phyloP scores from a whole-genome alignment of 2,888 invertebrate species.

The Griposia aprilina region DNA sequence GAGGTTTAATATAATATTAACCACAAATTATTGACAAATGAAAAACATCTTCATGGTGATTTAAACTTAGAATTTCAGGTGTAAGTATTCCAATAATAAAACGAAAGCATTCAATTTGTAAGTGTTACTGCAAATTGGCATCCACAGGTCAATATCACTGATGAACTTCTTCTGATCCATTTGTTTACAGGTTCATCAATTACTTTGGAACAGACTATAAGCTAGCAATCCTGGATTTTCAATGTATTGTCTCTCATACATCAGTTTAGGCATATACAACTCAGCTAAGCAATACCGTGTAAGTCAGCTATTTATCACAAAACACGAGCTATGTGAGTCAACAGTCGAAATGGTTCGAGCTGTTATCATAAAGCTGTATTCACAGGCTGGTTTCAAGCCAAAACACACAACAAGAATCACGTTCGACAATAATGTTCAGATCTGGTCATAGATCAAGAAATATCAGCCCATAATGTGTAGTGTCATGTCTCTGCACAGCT shows the following conservation, averaged over 20 bases:
- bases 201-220: neutral
- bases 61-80: no score
- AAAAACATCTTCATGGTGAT: no score
- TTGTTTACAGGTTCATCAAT: neutral
- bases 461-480: neutral
- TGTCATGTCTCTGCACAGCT: neutral
- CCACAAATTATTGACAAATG: no score
- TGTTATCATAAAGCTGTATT: neutral
- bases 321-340: constrained; percentile 23
- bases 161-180: no score
- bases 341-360: constrained; percentile 5
- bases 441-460: neutral
- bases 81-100: no score
- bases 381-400: constrained; percentile 5
- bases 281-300: neutral
- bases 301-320: constrained; percentile 10
- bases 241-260: neutral
- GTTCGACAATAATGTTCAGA: constrained; percentile 8
- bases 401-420: constrained; percentile 33
- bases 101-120: no score
- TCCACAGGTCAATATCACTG: no score
- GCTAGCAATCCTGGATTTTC: neutral
- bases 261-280: neutral
- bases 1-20: no score
- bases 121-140: no score